Conservation (phyloP, 2,888 invertebrate genomes). For the Platycheirus rosarum region DNA sequence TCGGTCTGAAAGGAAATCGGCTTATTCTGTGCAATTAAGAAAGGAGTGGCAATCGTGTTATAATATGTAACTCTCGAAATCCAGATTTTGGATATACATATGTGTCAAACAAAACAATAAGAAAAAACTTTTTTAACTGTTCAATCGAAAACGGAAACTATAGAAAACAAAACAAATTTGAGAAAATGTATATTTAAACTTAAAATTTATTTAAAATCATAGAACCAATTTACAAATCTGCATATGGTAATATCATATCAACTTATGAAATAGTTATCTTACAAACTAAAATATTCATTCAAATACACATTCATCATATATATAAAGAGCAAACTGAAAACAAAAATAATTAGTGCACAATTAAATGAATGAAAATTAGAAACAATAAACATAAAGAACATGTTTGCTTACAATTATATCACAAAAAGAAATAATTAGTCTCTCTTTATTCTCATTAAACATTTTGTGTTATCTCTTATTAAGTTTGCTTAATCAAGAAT, state of each 20-base stretch:
- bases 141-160: conserved; percentile 5
- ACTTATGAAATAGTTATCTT: background rate
- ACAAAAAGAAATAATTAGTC: conserved; percentile 66
- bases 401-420: conserved; percentile 71
- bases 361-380: conserved; percentile 25
- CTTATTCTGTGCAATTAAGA: no score
- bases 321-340: conserved; percentile 2
- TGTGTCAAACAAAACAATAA: no score
- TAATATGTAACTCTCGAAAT: no score
- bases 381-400: conserved; percentile 35
- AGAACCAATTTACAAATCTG: conserved; percentile 37
- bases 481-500: conserved; percentile 15
- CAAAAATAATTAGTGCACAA: conserved; percentile 10
- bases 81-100: no score
- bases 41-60: no score
- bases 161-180: conserved; percentile 6
- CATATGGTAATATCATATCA: background rate
- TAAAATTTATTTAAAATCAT: conserved; percentile 58
- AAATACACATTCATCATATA: conserved; percentile 9
- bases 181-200: conserved; percentile 41
- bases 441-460: conserved; percentile 32
- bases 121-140: no score
- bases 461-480: conserved; percentile 3
- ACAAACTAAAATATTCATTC: conserved; percentile 21
- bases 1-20: no score